A percentile compares a stretch with the other conserved stretches of the same genome.
These are phyloP conservation scores for Sminthurides bifidus DNA, from an alignment of 1,140 invertebrate species.

Conservation along the genomic window DNA sequence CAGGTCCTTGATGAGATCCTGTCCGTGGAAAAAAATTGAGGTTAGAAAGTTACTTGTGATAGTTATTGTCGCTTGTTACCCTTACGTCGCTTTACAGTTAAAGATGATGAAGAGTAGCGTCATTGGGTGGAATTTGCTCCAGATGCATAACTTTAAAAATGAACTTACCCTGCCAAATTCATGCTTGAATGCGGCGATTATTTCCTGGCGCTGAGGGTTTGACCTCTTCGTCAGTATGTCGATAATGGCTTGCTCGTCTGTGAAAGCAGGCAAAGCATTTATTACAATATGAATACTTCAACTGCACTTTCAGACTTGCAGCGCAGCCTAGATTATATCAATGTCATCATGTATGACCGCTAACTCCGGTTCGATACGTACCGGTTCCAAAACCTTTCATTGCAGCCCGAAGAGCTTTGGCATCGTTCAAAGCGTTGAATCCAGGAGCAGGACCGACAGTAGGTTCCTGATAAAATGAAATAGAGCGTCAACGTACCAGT, in stretches of 20 bases:
- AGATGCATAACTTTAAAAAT: no score
- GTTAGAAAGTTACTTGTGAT: neutral
- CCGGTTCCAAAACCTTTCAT: conserved; percentile 29
- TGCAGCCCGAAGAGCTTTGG: conserved; percentile 51
- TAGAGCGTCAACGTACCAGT: no score
- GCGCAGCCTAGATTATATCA: neutral
- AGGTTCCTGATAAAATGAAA: conserved; percentile 37
- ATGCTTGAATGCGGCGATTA: conserved; percentile 52
- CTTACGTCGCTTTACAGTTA: no score
- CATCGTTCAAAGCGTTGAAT: conserved; percentile 56
- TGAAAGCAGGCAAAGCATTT: neutral
- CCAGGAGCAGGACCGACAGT: conserved; percentile 46
- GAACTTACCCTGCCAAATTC: conserved; percentile 59
- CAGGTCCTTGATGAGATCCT: conserved; percentile 60
- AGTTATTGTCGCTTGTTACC: neutral
- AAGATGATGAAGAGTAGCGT: no score
- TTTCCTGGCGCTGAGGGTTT: conserved; percentile 55
- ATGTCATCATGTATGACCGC: neutral
- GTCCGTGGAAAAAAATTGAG: conserved; percentile 13
- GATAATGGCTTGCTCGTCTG: conserved; percentile 60
- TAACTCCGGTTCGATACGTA: neutral
- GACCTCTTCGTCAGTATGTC: conserved; percentile 53
- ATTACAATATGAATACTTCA: no score
- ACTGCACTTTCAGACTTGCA: no score
- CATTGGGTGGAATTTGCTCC: neutral